These are phyloP conservation scores for Tetraodon nigroviridis DNA, from an alignment of 2,113 vertebrate species.

Conservation along the genomic window DNA sequence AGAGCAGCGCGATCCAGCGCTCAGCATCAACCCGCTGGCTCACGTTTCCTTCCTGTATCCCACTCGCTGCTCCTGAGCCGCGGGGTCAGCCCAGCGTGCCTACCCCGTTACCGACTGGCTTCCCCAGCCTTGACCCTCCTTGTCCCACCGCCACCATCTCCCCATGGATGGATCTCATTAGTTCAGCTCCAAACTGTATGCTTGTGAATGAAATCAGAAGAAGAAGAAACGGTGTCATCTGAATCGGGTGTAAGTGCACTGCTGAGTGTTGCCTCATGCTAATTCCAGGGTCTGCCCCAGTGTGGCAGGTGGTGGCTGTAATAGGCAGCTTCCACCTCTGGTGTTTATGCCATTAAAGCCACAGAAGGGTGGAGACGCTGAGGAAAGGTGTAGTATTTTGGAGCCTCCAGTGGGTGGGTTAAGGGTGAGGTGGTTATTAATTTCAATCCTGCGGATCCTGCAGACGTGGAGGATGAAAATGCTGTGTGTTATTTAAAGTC, in stretches of 20 bases:
- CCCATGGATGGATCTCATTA: not conserved
- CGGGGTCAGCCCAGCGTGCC: slow-evolving; percentile 62
- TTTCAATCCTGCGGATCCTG: slow-evolving; percentile 53
- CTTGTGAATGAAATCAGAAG: not conserved
- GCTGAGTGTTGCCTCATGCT: slow-evolving; percentile 25
- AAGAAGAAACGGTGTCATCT: not conserved
- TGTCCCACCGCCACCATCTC: not conserved
- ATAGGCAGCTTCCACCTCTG: slow-evolving; percentile 56
- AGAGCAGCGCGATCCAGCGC: slow-evolving; percentile 46
- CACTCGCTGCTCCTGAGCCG: slow-evolving; percentile 41
- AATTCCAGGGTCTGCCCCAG: slow-evolving; percentile 41
- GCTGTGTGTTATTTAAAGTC: slow-evolving; percentile 39
- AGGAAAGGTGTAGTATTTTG: slow-evolving; percentile 23
- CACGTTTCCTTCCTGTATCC: slow-evolving; percentile 73
- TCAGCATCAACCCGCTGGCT: slow-evolving; percentile 59
- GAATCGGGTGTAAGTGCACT: slow-evolving; percentile 20
- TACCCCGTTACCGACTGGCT: slow-evolving; percentile 57
- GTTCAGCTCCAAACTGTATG: not conserved
- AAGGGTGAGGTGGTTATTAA: slow-evolving; percentile 54
- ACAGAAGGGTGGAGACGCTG: slow-evolving; percentile 20
- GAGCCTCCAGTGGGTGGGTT: slow-evolving; percentile 20
- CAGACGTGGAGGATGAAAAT: slow-evolving; percentile 42
- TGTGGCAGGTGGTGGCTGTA: slow-evolving; percentile 55
- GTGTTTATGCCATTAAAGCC: slow-evolving; percentile 46
- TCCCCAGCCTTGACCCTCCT: slow-evolving; percentile 52